Conservation (phyloP, 2,888 invertebrate species). For the Himalopsyche tibetana region DNA sequence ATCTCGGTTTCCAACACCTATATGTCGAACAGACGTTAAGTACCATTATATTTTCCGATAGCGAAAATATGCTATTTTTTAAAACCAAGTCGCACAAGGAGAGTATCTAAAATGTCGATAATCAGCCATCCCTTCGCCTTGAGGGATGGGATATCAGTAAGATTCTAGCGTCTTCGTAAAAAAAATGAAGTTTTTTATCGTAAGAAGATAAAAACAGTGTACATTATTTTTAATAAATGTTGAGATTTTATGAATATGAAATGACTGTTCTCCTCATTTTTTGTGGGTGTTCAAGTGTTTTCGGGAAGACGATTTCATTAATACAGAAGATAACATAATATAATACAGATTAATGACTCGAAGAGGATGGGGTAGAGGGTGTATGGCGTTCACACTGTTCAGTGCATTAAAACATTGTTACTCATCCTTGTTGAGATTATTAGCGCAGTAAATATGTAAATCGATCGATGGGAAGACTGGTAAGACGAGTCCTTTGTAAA, state of each 20-base stretch:
- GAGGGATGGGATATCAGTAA: too few species aligned
- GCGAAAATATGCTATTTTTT: too few species aligned
- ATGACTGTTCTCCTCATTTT: background rate
- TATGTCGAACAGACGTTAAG: too few species aligned
- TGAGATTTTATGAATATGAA: too few species aligned
- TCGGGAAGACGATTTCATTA: background rate
- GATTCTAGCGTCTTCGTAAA: too few species aligned
- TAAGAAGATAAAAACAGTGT: too few species aligned
- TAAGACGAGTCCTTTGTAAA: background rate
- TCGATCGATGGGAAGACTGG: background rate
- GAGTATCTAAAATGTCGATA: too few species aligned
- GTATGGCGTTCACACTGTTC: background rate
- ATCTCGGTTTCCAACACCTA: background rate
- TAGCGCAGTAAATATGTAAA: background rate
- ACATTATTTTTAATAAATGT: too few species aligned
- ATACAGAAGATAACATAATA: background rate
- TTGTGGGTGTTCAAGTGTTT: background rate
- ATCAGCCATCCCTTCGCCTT: too few species aligned
- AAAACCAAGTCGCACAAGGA: too few species aligned
- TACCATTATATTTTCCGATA: too few species aligned
- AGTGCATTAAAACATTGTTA: background rate
- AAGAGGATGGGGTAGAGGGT: background rate
- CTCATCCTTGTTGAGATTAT: constrained; percentile 1
- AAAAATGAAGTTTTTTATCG: too few species aligned
- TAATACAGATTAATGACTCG: constrained; percentile 24